A percentile compares a stretch with the other conserved stretches of the same genome.
These are phyloP conservation scores for Dendrocopos noguchii DNA, from an alignment of 2,113 vertebrate genomes.

Conservation along the genomic window DNA sequence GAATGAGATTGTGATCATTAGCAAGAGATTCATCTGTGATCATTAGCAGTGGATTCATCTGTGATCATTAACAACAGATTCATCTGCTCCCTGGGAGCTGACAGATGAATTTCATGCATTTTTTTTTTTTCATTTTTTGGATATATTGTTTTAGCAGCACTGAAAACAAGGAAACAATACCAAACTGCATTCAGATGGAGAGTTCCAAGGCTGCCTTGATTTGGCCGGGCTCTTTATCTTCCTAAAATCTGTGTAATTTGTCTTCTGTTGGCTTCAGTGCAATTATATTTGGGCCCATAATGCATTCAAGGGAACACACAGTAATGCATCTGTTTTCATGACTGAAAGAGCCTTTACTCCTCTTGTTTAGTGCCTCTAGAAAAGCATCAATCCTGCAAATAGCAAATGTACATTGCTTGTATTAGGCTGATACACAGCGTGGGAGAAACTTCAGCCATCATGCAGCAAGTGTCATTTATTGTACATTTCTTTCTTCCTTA, in stretches of 20 bases:
- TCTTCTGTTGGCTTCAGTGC: background rate
- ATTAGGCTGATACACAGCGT: background rate
- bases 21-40: background rate
- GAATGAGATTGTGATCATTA: conserved; percentile 42
- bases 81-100: background rate
- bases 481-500: background rate
- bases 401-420: background rate
- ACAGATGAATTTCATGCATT: conserved; percentile 24
- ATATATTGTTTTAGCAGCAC: background rate
- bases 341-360: background rate
- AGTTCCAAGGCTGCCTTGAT: conserved; percentile 14
- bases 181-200: background rate
- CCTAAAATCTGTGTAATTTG: conserved; percentile 4
- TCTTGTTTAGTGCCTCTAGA: background rate
- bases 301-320: background rate
- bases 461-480: background rate
- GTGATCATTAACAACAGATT: conserved; percentile 27
- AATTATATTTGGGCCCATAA: background rate
- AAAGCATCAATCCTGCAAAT: background rate
- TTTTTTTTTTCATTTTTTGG: background rate
- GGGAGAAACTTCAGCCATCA: background rate
- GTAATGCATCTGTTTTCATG: background rate
- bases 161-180: conserved; percentile 12
- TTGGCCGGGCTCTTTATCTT: background rate
- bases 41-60: background rate